These are phyloP conservation scores for Drosophila parvula DNA, from an alignment of 1,140 invertebrate genomes.

Conservation along the genomic window DNA sequence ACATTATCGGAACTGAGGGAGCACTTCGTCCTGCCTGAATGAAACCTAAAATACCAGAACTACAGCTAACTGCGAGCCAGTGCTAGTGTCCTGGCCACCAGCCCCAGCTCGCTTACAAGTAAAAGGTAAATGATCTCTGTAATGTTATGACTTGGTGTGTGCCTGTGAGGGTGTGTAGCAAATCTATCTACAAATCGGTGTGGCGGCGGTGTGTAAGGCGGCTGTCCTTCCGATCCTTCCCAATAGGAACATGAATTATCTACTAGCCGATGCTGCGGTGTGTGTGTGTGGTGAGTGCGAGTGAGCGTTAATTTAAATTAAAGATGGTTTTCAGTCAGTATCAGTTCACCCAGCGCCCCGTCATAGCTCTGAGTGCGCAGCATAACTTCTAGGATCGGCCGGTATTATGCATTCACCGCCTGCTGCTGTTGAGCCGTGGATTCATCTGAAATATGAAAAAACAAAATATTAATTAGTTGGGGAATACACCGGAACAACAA, in stretches of 20 bases:
- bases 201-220: constrained; percentile 1
- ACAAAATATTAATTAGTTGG: constrained; percentile 24
- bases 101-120: constrained; percentile 12
- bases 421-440: constrained; percentile 16
- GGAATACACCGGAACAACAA: no score
- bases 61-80: constrained; percentile 11
- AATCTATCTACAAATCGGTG: constrained; percentile 31
- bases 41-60: constrained; percentile 32
- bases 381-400: constrained; percentile 58
- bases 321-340: constrained; percentile 78
- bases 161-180: constrained; percentile 34
- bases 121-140: constrained; percentile 27
- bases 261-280: background rate
- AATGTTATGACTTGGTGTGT: constrained; percentile 45
- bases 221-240: constrained; percentile 18
- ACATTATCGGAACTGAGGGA: constrained; percentile 31
- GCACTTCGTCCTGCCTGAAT: constrained; percentile 7
- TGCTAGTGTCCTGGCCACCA: constrained; percentile 2
- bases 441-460: constrained; percentile 44
- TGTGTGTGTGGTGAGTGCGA: constrained; percentile 16
- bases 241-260: constrained; percentile 38
- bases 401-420: constrained; percentile 53
- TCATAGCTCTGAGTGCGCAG: constrained; percentile 47
- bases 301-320: constrained; percentile 57
- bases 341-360: constrained; percentile 45